Conservation (phyloP, 2,113 vertebrate genomes). For the Passer montanus region DNA sequence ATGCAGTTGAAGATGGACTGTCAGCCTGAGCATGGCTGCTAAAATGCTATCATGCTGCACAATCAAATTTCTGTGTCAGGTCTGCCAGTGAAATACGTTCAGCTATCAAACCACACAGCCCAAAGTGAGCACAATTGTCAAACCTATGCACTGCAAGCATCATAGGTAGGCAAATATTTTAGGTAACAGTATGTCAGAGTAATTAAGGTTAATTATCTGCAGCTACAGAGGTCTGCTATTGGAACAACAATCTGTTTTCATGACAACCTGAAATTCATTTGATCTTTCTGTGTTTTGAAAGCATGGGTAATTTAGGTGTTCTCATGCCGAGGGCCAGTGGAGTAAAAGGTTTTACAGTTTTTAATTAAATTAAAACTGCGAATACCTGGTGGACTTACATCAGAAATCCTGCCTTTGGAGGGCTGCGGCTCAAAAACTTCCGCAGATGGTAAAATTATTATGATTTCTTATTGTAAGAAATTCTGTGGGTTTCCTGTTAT, state of each 20-base stretch:
- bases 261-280: conserved; percentile 31
- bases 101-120: not conserved
- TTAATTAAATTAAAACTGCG: conserved; percentile 4
- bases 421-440: conserved; percentile 33
- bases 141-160: not conserved
- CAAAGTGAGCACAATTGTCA: not conserved
- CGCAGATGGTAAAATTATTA: conserved; percentile 9
- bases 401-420: conserved; percentile 24
- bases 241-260: not conserved
- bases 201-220: conserved; percentile 54
- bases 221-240: not conserved
- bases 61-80: not conserved
- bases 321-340: not conserved
- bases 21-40: not conserved
- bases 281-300: conserved; percentile 43
- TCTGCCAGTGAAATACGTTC: not conserved
- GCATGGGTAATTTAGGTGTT: conserved; percentile 20
- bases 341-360: conserved; percentile 15
- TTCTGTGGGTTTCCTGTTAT: conserved; percentile 45
- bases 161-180: conserved; percentile 27
- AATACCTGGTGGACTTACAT: not conserved
- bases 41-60: not conserved
- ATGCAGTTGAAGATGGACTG: not conserved
- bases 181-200: not conserved
- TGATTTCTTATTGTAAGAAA: conserved; percentile 52